Conservation (phyloP, 2,113 vertebrate genomes). For the Tor tambroides region DNA sequence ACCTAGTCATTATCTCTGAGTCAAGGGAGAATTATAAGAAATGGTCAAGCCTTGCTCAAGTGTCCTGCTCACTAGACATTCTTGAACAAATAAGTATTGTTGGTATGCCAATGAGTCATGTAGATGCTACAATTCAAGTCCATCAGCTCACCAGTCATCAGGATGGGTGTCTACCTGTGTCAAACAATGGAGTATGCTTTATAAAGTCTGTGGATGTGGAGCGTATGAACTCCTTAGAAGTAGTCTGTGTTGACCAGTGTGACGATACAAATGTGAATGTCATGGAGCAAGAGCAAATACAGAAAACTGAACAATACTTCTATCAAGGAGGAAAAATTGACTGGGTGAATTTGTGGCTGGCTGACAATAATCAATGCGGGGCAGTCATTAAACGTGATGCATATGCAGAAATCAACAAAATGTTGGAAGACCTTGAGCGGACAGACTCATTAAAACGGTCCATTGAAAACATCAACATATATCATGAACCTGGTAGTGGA, state of each 20-base stretch:
- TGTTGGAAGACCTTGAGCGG: constrained; percentile 65
- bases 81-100: constrained; percentile 74
- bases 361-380: constrained; percentile 72
- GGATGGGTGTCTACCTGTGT: constrained; percentile 70
- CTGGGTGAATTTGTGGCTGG: constrained; percentile 84
- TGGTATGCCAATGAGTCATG: constrained; percentile 80
- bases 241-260: constrained; percentile 77
- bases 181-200: constrained; percentile 67
- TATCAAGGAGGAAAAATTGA: constrained; percentile 78
- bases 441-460: constrained; percentile 55
- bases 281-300: constrained; percentile 63
- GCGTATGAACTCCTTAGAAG: constrained; percentile 76
- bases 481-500: constrained; percentile 85
- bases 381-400: constrained; percentile 80
- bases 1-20: constrained; percentile 80
- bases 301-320: constrained; percentile 74
- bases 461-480: constrained; percentile 77
- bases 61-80: constrained; percentile 68
- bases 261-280: constrained; percentile 67
- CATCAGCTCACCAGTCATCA: constrained; percentile 66
- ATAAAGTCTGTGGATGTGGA: constrained; percentile 75
- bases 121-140: constrained; percentile 76
- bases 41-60: constrained; percentile 75
- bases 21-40: constrained; percentile 71
- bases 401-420: constrained; percentile 66